Base-by-base conservation (phyloP, 2,113 vertebrate species). In the Asarcornis scutulata region DNA sequence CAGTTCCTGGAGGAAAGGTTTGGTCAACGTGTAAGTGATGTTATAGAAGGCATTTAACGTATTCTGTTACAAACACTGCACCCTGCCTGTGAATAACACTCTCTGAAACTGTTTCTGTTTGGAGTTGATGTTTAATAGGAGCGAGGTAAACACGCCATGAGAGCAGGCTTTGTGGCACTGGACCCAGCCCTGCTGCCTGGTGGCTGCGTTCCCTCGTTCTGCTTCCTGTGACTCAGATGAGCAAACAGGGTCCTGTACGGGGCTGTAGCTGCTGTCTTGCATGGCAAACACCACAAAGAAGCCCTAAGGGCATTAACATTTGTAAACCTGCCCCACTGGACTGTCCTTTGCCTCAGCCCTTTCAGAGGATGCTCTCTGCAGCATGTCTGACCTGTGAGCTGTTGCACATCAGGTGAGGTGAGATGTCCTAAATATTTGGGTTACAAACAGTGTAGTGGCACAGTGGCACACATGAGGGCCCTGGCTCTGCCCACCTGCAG, bases 361-460 rank as follows among this genome's bases (percentile, higher is more conserved):
- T 40, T 31, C 36, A 29, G 67, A 68, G 22, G 56, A 4, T 8
- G 0, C 20, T 50, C 6, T 22, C 58, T 0, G 2, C 38, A 34
- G 73, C 62, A 0, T 1, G 5, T 23, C 40, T 27, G 10, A 20
- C 1, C 1, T 14, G 0, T 14, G 91, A 40, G 44, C 56, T 59
- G 27, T 4, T 56, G 48, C 34, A 1, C 0, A 0, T 42, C 60
- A 17, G 3, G 26, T 3, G 4, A 31, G 31, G 83, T 14, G 8
- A 2, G 1, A 6, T 23, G 6, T 58, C 23, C 60, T 66, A 34
- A 1, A 2, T 1, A 5, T 4, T 9, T 2, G 4, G 11, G 2
- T 0, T 32, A 25, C 56, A 22, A 52, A 13, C 1, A 3, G 31
- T 2, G 2, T 27, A 74, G 36, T n/a, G 5, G 52, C 13, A 3